Conservation (phyloP, 2,888 invertebrate species). For the Hydropsyche betteni region DNA sequence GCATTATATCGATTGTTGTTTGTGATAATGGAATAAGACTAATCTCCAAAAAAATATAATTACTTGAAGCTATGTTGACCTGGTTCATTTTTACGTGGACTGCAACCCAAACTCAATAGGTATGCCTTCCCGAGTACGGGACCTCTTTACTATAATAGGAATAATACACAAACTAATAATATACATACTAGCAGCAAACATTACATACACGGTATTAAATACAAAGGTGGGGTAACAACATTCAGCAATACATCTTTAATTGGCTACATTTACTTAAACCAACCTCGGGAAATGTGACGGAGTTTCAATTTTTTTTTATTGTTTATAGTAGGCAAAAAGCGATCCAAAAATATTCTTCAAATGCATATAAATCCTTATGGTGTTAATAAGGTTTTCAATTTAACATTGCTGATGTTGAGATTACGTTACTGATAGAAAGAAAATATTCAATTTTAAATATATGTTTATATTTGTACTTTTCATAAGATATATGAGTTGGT, state of each 20-base stretch:
- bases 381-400: too few relatives aligned
- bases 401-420: too few relatives aligned
- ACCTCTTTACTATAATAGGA: constrained; percentile 48
- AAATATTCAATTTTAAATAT: too few relatives aligned
- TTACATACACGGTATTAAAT: not conserved
- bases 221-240: not conserved
- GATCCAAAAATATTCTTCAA: too few relatives aligned
- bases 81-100: constrained; percentile 19
- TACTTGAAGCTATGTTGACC: constrained; percentile 18
- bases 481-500: too few relatives aligned
- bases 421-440: too few relatives aligned
- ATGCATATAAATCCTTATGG: too few relatives aligned
- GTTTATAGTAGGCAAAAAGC: too few relatives aligned
- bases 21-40: not conserved
- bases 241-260: not conserved
- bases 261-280: constrained; percentile 4
- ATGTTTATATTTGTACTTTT: too few relatives aligned
- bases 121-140: constrained; percentile 49
- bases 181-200: constrained; percentile 15
- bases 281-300: constrained; percentile 22
- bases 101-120: constrained; percentile 40
- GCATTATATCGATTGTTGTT: not conserved
- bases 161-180: constrained; percentile 37
- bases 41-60: constrained; percentile 8
- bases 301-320: too few relatives aligned